A percentile compares a stretch with the other conserved stretches of the same genome.
These are phyloP conservation scores for Pterophyllum scalare DNA, from an alignment of 2,113 vertebrate genomes.

Conservation along the genomic window DNA sequence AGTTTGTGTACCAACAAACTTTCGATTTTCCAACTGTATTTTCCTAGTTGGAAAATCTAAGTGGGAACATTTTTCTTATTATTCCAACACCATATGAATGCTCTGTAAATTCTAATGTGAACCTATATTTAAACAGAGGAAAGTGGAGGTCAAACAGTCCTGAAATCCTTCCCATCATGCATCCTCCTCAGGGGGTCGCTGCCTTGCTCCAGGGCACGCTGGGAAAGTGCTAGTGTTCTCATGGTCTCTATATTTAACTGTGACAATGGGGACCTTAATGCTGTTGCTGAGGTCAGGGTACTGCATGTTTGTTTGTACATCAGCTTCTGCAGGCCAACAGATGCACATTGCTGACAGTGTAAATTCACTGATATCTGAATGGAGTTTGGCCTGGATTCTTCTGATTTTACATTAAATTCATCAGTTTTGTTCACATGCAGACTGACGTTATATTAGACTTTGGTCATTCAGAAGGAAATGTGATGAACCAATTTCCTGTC, in stretches of 20 bases:
- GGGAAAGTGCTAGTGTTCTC: constrained; percentile 62
- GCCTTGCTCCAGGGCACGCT: constrained; percentile 52
- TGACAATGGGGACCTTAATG: constrained; percentile 15
- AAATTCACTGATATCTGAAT: neutral
- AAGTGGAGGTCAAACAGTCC: constrained; percentile 17
- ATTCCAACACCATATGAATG: neutral
- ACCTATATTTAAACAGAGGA: constrained; percentile 34
- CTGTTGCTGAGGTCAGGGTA: neutral
- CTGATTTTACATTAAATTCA: neutral
- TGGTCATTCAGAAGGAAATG: neutral
- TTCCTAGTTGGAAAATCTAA: too few relatives aligned
- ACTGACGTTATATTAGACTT: neutral
- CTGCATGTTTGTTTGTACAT: neutral
- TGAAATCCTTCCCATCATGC: constrained; percentile 35
- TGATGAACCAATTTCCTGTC: neutral
- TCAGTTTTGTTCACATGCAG: neutral
- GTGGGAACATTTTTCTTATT: too few relatives aligned
- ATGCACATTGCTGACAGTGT: neutral
- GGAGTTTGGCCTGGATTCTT: neutral
- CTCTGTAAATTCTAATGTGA: neutral
- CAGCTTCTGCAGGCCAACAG: neutral
- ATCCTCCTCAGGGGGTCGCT: constrained; percentile 36
- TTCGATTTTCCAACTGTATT: too few relatives aligned
- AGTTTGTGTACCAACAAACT: neutral
- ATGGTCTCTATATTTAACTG: constrained; percentile 65